Evolutionary conservation across 1,140 invertebrate species (phyloP).

Genomic region (Trypoxylus dichotomus): DNA sequence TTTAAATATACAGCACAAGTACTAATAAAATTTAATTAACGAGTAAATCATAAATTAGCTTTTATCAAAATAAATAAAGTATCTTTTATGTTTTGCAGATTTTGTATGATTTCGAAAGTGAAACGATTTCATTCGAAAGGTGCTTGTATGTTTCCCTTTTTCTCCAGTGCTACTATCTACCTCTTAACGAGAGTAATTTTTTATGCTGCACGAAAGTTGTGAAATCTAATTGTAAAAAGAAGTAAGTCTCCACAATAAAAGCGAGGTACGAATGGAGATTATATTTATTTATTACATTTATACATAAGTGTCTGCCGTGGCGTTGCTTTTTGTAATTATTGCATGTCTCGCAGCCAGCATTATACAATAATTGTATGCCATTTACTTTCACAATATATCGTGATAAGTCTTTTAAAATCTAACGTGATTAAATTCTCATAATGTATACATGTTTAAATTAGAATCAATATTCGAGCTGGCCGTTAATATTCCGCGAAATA

Average conservation of each 20-base stretch:
- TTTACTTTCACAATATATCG: background rate
- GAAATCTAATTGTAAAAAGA: background rate
- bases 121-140: background rate
- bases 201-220: background rate
- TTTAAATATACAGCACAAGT: too few species aligned
- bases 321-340: background rate
- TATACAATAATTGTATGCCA: background rate
- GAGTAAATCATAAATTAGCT: too few species aligned
- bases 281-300: background rate
- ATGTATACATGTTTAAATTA: too few species aligned
- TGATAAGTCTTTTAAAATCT: background rate
- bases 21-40: too few species aligned
- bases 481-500: too few species aligned
- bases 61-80: too few species aligned
- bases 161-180: background rate
- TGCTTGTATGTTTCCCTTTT: background rate
- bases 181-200: background rate
- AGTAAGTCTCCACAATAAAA: background rate
- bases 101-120: constrained; percentile 4
- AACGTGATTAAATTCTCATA: background rate
- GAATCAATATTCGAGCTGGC: too few species aligned
- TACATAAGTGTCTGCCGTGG: background rate
- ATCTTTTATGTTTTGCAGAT: background rate
- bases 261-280: background rate
- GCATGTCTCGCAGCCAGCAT: background rate